Conservation (phyloP, 2,113 vertebrate species). For the Stegostoma tigrinum region DNA sequence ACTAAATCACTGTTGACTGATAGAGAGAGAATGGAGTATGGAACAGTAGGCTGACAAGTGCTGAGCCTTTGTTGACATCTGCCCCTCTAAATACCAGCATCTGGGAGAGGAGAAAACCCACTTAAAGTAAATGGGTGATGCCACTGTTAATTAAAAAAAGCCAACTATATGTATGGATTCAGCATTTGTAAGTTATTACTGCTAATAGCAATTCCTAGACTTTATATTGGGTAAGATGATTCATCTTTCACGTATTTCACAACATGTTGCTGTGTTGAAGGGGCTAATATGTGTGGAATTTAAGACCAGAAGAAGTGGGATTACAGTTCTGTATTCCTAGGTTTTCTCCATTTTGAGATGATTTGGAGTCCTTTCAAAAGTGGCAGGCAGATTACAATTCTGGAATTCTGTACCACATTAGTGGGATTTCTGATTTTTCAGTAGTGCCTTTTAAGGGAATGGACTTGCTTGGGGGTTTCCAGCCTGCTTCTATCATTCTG, state of each 20-base stretch:
- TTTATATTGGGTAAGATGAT: background rate
- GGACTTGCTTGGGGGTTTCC: no score
- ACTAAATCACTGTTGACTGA: background rate
- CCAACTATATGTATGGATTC: background rate
- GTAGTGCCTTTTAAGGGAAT: no score
- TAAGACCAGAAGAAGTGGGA: background rate
- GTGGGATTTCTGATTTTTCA: no score
- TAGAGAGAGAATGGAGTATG: background rate
- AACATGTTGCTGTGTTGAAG: background rate
- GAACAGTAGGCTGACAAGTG: background rate
- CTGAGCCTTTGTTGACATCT: background rate
- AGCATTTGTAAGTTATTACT: background rate
- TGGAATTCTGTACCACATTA: no score
- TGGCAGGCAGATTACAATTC: no score
- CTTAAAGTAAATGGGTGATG: background rate
- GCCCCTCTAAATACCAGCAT: background rate
- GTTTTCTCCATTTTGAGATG: no score
- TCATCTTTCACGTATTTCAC: background rate
- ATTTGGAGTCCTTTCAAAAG: no score
- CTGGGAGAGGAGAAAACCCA: background rate
- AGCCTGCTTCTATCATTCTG: no score
- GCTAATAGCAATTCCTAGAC: background rate
- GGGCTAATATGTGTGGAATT: background rate
- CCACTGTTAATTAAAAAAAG: background rate
- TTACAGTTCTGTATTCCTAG: background rate